Evolutionary conservation across 2,113 vertebrate genomes (phyloP).

Genomic region (Calidris pugnax): DNA sequence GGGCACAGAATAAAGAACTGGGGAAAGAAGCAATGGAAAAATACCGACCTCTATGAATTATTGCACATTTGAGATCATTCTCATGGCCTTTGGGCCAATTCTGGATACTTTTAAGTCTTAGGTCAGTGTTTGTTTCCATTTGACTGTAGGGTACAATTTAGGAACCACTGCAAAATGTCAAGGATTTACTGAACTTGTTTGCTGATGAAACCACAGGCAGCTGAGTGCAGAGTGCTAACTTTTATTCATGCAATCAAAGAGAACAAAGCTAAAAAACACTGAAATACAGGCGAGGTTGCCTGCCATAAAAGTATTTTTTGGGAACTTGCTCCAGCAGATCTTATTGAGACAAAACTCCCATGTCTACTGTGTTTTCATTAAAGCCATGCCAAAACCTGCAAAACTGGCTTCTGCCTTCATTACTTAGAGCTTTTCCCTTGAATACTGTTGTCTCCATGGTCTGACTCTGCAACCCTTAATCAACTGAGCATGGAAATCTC

Average conservation of each 20-base stretch:
- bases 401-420: neutral
- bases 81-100: constrained; percentile 48
- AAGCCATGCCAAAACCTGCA: neutral
- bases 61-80: constrained; percentile 58
- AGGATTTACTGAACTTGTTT: constrained; percentile 59
- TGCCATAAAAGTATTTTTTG: constrained; percentile 10
- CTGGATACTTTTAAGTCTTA: constrained; percentile 60
- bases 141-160: constrained; percentile 53
- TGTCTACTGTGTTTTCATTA: neutral
- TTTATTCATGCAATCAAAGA: constrained; percentile 51
- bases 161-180: constrained; percentile 49
- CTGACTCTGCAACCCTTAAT: neutral
- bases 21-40: constrained; percentile 61
- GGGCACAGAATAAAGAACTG: constrained; percentile 7
- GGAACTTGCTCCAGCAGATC: constrained; percentile 3
- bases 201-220: constrained; percentile 48
- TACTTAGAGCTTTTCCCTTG: neutral
- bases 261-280: constrained; percentile 28
- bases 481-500: neutral
- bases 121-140: constrained; percentile 55
- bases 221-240: constrained; percentile 47
- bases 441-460: neutral
- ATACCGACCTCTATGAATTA: constrained; percentile 52
- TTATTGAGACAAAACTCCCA: neutral
- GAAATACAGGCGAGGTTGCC: constrained; percentile 1